phyloP scores from a whole-genome alignment of 1,140 invertebrate genomes.

The Heliconius nattereri region DNA sequence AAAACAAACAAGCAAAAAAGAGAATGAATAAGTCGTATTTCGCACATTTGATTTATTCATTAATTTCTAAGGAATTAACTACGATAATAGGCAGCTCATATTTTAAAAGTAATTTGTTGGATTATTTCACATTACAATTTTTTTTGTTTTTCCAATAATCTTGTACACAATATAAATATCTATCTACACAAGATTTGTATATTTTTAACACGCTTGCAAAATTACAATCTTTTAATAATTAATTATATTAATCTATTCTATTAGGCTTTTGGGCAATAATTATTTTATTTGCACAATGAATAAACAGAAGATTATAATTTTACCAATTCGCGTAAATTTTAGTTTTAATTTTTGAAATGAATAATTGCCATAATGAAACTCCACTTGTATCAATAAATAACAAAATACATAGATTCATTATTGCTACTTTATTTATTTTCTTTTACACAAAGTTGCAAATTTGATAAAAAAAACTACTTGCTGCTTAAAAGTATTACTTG shows the following conservation, averaged over 20 bases:
- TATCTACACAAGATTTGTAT: too few relatives aligned
- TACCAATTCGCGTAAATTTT: neutral
- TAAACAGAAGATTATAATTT: neutral
- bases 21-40: neutral
- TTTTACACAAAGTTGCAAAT: too few relatives aligned
- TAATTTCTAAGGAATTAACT: too few relatives aligned
- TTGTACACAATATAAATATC: too few relatives aligned
- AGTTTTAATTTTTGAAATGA: too few relatives aligned
- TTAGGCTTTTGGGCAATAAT: neutral
- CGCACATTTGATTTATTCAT: neutral
- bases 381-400: too few relatives aligned
- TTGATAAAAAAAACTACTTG: too few relatives aligned
- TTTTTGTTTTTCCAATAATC: neutral
- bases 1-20: neutral
- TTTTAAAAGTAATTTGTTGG: neutral
- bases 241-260: neutral
- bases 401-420: too few relatives aligned
- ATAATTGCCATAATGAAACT: too few relatives aligned
- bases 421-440: too few relatives aligned
- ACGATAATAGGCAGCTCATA: neutral
- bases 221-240: neutral
- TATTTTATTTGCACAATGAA: neutral
- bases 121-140: neutral
- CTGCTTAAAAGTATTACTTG: too few relatives aligned
- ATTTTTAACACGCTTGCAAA: too few relatives aligned